These are phyloP conservation scores for Habropoda laboriosa DNA, from an alignment of 1,140 invertebrate genomes.

Conservation along the genomic window DNA sequence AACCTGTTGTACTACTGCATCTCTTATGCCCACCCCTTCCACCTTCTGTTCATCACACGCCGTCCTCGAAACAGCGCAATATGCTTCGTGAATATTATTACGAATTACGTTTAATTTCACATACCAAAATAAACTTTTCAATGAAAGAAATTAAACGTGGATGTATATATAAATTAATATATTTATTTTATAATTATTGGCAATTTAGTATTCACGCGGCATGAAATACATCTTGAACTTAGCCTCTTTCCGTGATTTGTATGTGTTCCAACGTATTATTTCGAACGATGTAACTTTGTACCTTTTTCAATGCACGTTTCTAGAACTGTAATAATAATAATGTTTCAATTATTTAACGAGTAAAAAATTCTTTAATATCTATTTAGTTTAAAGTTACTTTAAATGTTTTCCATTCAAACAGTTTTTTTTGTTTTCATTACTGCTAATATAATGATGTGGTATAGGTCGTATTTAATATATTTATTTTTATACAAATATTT, in stretches of 20 bases:
- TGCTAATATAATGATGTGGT: slow-evolving; percentile 1
- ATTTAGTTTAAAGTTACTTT: not conserved
- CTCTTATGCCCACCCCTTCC: slow-evolving; percentile 37
- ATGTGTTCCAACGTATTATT: slow-evolving; percentile 54
- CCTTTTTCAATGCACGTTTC: not conserved
- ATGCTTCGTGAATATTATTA: slow-evolving; percentile 54
- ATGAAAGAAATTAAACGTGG: not conserved
- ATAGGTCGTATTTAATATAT: slow-evolving; percentile 16
- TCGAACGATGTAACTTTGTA: slow-evolving; percentile 34
- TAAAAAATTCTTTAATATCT: not conserved
- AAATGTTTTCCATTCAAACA: not conserved
- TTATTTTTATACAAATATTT: slow-evolving; percentile 11
- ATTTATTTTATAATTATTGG: slow-evolving; percentile 13
- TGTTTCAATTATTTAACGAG: not conserved
- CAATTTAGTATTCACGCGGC: slow-evolving; percentile 23
- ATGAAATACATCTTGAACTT: slow-evolving; percentile 47
- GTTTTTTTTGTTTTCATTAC: slow-evolving; percentile 17
- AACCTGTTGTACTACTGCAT: slow-evolving; percentile 51
- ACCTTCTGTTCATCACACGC: slow-evolving; percentile 40
- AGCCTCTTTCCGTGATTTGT: slow-evolving; percentile 40
- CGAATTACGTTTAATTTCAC: not conserved
- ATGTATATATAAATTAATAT: not conserved
- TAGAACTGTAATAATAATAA: not conserved
- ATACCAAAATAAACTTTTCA: not conserved
- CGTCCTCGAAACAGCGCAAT: slow-evolving; percentile 55